Conservation (phyloP, 2,113 vertebrate genomes). For the Vidua chalybeata region DNA sequence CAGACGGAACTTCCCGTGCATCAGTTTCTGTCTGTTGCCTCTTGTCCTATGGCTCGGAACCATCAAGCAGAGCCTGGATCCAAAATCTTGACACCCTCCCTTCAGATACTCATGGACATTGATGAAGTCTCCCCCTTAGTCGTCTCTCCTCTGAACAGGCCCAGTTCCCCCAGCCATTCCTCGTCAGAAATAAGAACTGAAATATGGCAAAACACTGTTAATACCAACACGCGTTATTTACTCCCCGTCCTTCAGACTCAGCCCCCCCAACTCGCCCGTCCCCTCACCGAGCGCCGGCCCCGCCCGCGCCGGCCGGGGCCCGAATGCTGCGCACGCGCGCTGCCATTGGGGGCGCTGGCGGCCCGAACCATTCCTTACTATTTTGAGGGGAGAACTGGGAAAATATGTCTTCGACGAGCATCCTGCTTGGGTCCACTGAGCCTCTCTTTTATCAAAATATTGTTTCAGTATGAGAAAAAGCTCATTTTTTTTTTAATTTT, state of each 20-base stretch:
- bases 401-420: rapidly evolving
- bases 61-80: not conserved
- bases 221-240: rapidly evolving
- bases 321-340: rapidly evolving
- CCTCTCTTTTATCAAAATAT: rapidly evolving
- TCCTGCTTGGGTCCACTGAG: rapidly evolving
- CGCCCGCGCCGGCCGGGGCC: rapidly evolving
- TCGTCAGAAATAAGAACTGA: not conserved
- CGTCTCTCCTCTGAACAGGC: not conserved
- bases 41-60: not conserved
- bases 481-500: rapidly evolving
- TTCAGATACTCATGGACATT: rapidly evolving
- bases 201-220: rapidly evolving
- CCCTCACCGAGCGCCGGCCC: rapidly evolving
- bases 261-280: rapidly evolving
- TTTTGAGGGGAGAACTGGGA: not conserved
- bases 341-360: rapidly evolving
- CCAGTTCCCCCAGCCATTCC: too few species aligned
- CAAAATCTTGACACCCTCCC: too few species aligned
- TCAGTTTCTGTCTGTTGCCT: not conserved
- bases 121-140: not conserved
- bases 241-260: rapidly evolving
- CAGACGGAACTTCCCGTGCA: not conserved
- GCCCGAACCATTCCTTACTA: not conserved
- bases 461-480: rapidly evolving